Conservation (phyloP, 2,113 vertebrate genomes). For the Etheostoma cragini region DNA sequence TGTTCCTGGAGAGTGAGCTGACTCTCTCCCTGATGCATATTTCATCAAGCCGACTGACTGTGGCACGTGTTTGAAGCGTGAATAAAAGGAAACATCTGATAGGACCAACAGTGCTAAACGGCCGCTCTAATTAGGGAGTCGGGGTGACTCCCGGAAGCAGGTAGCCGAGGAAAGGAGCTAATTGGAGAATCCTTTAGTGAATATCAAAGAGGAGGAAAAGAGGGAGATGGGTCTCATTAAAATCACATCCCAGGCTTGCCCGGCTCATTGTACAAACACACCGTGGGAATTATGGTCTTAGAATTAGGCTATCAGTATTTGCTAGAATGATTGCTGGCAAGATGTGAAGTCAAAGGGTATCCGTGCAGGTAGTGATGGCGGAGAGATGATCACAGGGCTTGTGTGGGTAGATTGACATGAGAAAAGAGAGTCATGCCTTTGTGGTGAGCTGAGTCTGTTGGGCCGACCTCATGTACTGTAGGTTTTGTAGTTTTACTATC, state of each 20-base stretch:
- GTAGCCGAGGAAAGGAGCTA: constrained; percentile 38
- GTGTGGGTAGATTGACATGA: not conserved
- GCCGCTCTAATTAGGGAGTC: constrained; percentile 50
- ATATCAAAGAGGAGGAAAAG: constrained; percentile 42
- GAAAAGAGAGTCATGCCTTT: not conserved
- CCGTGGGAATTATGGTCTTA: not conserved
- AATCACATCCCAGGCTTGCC: constrained; percentile 20
- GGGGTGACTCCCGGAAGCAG: constrained; percentile 36
- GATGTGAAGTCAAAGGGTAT: constrained; percentile 24
- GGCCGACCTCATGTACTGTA: not conserved
- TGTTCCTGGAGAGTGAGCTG: constrained; percentile 9
- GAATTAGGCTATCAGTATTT: not conserved
- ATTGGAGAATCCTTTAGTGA: constrained; percentile 55
- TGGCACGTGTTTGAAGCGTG: constrained; percentile 16
- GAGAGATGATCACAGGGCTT: constrained; percentile 28
- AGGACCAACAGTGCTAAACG: constrained; percentile 7
- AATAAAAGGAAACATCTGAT: constrained; percentile 35
- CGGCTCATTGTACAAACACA: constrained; percentile 28
- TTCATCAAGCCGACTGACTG: constrained; percentile 18
- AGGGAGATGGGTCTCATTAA: constrained; percentile 10
- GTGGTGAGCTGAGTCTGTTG: not conserved
- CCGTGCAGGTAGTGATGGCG: not conserved
- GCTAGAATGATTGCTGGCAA: constrained; percentile 10
- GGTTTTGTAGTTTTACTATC: not conserved
- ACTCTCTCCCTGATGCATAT: not conserved